Conservation (phyloP, 2,888 invertebrate species). For the Rotaria magnacalcarata region DNA sequence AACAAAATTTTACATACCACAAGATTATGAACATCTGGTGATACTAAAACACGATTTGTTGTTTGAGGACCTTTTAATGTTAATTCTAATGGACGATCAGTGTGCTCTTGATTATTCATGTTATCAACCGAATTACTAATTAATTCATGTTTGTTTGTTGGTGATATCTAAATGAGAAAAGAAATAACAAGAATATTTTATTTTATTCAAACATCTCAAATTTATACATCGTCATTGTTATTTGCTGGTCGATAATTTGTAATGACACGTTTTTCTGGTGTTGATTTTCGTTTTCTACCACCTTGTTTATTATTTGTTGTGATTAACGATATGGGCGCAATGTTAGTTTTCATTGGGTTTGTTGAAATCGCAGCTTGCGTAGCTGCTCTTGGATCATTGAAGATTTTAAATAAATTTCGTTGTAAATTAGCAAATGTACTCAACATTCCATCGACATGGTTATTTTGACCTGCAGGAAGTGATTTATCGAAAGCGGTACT, state of each 20-base stretch:
- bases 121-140: background rate
- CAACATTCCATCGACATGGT: background rate
- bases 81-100: background rate
- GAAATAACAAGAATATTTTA: too few species aligned
- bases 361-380: background rate
- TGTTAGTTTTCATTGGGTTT: background rate
- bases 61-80: background rate
- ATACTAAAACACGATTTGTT: background rate
- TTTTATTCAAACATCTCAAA: too few species aligned
- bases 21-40: constrained; percentile 10
- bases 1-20: background rate
- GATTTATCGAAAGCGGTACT: background rate
- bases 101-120: background rate
- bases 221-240: background rate
- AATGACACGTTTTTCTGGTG: background rate
- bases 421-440: background rate
- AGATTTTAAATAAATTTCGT: background rate
- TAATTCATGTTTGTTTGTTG: background rate
- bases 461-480: background rate
- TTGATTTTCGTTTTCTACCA: constrained; percentile 23
- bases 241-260: background rate
- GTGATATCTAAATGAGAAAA: background rate
- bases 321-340: background rate
- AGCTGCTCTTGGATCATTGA: constrained; percentile 5
- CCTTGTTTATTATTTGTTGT: background rate